Conservation (phyloP, 2,113 vertebrate genomes). For the Stegostoma tigrinum region DNA sequence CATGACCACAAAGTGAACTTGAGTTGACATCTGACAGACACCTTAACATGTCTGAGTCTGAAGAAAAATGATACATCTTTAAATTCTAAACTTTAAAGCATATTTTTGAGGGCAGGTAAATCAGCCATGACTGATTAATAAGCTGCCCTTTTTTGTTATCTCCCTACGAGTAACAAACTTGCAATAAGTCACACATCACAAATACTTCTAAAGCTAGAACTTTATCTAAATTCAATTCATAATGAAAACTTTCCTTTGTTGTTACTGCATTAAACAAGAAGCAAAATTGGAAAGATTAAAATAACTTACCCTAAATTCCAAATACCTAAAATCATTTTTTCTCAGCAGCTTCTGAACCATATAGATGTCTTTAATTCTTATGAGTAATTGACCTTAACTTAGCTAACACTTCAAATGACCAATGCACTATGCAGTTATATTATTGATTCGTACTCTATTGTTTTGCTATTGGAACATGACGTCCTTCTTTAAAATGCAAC, state of each 20-base stretch:
- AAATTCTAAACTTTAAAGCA: neutral
- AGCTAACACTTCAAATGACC: neutral
- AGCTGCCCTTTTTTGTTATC: neutral
- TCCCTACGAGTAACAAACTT: neutral
- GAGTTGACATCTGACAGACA: conserved; percentile 29
- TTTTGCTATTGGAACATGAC: neutral
- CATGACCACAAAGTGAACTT: neutral
- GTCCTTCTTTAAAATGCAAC: neutral
- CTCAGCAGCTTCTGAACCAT: neutral
- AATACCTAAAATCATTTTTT: neutral
- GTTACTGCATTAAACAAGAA: conserved; percentile 4
- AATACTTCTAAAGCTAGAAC: neutral
- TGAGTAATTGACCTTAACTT: neutral
- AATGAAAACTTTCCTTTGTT: neutral
- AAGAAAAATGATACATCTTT: conserved; percentile 25
- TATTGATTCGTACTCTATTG: neutral
- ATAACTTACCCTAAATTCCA: neutral
- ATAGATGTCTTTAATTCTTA: neutral
- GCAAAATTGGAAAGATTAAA: neutral
- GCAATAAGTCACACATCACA: neutral
- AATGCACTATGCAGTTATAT: neutral
- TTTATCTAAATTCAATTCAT: neutral
- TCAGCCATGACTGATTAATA: neutral
- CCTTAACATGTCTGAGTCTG: conserved; percentile 15
- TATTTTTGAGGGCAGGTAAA: neutral